A percentile compares a stretch with the other conserved stretches of the same genome.
Evolutionary conservation across 2,113 vertebrate species (phyloP).

Genomic region (Blennius ocellaris): DNA sequence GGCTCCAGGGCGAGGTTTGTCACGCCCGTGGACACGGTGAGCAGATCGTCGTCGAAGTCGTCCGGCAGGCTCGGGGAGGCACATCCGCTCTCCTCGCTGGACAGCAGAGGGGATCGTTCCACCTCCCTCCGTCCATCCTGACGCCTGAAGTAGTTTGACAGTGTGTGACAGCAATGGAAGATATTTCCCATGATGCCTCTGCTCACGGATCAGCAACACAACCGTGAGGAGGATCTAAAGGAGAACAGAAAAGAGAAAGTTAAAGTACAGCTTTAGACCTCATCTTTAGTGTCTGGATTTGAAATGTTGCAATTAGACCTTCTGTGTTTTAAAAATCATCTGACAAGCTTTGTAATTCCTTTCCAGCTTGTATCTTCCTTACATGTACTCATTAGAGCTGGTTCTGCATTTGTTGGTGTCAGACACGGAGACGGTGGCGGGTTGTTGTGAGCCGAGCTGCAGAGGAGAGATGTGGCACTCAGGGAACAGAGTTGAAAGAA

Average conservation of each 20-base stretch:
- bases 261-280: too few relatives aligned
- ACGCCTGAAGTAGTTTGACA: conserved; percentile 60
- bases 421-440: too few relatives aligned
- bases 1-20: conserved; percentile 63
- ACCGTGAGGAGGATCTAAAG: conserved; percentile 12
- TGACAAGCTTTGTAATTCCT: too few relatives aligned
- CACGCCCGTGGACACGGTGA: conserved; percentile 38
- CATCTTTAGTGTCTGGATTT: too few relatives aligned
- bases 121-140: conserved; percentile 33
- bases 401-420: too few relatives aligned
- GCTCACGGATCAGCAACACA: conserved; percentile 9
- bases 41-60: conserved; percentile 49
- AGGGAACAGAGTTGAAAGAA: too few relatives aligned
- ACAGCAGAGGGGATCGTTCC: conserved; percentile 75
- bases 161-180: conserved; percentile 75
- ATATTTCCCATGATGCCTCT: conserved; percentile 79
- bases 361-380: too few relatives aligned
- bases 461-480: too few relatives aligned
- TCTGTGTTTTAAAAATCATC: too few relatives aligned
- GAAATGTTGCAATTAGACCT: too few relatives aligned
- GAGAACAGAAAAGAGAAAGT: neutral
- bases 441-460: too few relatives aligned
- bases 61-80: conserved; percentile 43
- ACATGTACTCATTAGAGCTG: too few relatives aligned
- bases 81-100: conserved; percentile 66